phyloP scores from a whole-genome alignment of 2,113 vertebrate genomes.

The Caloenas nicobarica region DNA sequence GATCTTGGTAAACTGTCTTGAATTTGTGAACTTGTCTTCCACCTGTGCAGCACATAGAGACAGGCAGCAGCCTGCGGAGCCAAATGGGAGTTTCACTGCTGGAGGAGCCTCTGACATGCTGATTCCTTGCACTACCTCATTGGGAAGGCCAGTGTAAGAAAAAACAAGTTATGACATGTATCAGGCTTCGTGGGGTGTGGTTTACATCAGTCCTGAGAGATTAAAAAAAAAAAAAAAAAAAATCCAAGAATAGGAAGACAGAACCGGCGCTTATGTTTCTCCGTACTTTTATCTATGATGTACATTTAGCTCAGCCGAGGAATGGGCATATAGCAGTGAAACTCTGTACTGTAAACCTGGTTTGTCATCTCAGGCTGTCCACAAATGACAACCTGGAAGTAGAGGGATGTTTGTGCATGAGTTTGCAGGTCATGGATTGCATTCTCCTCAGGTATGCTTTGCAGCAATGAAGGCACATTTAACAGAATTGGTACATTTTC shows the following conservation, averaged over 20 bases:
- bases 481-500: neutral
- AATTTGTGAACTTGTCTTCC: neutral
- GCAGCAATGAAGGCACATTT: neutral
- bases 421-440: neutral
- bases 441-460: neutral
- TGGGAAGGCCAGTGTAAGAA: neutral
- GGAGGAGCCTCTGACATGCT: neutral
- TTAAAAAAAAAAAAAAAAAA: neutral
- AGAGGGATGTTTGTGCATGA: neutral
- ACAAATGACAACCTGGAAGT: neutral
- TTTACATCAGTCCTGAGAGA: neutral
- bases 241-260: neutral
- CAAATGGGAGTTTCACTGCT: neutral
- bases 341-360: neutral
- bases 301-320: neutral
- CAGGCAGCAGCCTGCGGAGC: neutral
- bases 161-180: neutral
- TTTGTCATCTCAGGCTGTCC: neutral
- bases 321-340: neutral
- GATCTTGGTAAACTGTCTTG: neutral
- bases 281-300: neutral
- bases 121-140: neutral
- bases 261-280: neutral
- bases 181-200: neutral
- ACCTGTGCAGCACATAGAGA: neutral